A percentile compares a stretch with the other conserved stretches of the same genome.
Conservation (phyloP, 2,797 vertebrate species). For the Podargus strigoides region DNA sequence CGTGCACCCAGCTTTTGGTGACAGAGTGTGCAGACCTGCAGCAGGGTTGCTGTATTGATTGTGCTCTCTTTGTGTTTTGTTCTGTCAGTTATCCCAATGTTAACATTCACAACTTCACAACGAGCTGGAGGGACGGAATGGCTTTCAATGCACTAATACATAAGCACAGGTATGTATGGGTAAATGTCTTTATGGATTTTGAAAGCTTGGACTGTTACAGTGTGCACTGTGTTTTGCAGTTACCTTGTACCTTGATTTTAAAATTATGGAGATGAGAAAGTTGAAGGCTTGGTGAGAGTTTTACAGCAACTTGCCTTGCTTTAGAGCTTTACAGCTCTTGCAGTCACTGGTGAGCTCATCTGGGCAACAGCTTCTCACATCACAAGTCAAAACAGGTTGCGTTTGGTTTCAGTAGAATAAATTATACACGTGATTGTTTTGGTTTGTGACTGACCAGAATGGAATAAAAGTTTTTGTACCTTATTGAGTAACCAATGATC, state of each 20-base stretch:
- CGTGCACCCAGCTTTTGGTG: not conserved
- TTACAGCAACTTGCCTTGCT: not conserved
- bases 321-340: not conserved
- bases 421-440: not conserved
- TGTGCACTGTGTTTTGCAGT: not conserved
- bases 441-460: not conserved
- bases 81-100: slow-evolving; percentile 87
- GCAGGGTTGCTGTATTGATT: not conserved
- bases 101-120: slow-evolving; percentile 93
- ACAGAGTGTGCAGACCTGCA: not conserved
- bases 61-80: not conserved
- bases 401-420: not conserved
- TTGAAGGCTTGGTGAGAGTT: not conserved
- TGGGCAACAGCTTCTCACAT: not conserved
- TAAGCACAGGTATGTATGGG: slow-evolving; percentile 82
- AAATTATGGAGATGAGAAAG: not conserved
- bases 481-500: not conserved
- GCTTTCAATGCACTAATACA: slow-evolving; percentile 94
- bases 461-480: not conserved
- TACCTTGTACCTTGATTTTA: not conserved
- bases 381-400: not conserved
- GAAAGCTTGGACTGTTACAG: not conserved
- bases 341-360: not conserved
- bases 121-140: slow-evolving; percentile 94
- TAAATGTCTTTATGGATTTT: not conserved